Evolutionary conservation across 2,888 invertebrate genomes (phyloP).

Genomic region (Plagiodera versicolora): DNA sequence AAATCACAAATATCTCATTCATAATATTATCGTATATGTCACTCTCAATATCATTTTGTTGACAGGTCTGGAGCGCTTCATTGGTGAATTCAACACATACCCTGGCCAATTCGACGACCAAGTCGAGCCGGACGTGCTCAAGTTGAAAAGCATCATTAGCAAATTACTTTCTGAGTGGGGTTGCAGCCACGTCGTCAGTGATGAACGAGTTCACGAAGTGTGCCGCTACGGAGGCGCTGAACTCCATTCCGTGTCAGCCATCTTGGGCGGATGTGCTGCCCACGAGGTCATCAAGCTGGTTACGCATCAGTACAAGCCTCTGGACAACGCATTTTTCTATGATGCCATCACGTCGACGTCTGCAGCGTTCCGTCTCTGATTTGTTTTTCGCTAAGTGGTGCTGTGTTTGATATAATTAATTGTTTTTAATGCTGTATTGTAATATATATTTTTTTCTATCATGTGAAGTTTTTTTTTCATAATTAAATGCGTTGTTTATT

Average conservation of each 20-base stretch:
- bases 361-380: constrained; percentile 76
- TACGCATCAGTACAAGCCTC: constrained; percentile 93
- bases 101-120: constrained; percentile 85
- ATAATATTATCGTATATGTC: no score
- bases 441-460: no score
- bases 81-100: constrained; percentile 82
- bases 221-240: constrained; percentile 92
- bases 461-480: no score
- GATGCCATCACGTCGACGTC: constrained; percentile 90
- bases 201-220: constrained; percentile 94
- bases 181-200: constrained; percentile 71
- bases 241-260: constrained; percentile 91
- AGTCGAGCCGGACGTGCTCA: constrained; percentile 73
- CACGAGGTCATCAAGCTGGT: constrained; percentile 96
- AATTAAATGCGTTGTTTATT: no score
- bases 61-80: constrained; percentile 83
- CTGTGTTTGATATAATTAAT: no score
- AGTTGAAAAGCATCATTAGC: constrained; percentile 69
- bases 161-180: constrained; percentile 87
- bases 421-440: no score
- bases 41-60: not conserved
- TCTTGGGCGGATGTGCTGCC: constrained; percentile 83
- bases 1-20: no score
- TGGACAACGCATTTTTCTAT: constrained; percentile 94
- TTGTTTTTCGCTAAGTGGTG: no score